These are phyloP conservation scores for Geococcyx californianus DNA, from an alignment of 2,113 vertebrate species.

Conservation along the genomic window DNA sequence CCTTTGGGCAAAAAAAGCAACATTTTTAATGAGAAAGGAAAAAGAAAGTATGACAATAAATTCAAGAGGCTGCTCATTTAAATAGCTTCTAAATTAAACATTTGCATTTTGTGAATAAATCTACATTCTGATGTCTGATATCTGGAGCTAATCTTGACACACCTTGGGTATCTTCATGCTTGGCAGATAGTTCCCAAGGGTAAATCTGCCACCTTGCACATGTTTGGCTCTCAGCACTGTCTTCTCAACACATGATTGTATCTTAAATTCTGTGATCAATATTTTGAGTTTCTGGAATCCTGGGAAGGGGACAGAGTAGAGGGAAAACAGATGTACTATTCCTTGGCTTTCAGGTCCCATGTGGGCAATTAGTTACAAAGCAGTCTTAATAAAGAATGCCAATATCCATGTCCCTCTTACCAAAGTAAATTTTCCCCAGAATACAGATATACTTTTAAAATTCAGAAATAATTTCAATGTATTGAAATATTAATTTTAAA, in stretches of 20 bases:
- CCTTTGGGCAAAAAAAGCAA: not conserved
- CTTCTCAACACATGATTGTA: not conserved
- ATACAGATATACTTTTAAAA: not conserved
- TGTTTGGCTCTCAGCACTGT: not conserved
- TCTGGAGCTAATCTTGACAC: not conserved
- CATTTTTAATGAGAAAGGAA: not conserved
- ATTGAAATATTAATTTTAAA: not conserved
- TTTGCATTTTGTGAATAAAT: constrained; percentile 27
- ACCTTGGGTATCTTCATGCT: not conserved
- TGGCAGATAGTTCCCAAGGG: not conserved
- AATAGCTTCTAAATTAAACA: constrained; percentile 8
- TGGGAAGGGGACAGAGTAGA: not conserved
- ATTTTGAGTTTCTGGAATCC: not conserved
- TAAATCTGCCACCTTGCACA: not conserved
- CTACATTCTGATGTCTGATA: not conserved
- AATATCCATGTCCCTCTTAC: not conserved
- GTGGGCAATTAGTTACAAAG: not conserved
- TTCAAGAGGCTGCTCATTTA: constrained; percentile 15
- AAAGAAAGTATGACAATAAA: not conserved
- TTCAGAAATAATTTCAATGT: not conserved
- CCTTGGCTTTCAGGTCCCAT: not conserved
- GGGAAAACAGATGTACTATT: not conserved
- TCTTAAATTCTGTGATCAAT: not conserved
- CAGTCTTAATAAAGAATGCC: not conserved
- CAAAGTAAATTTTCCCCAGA: not conserved